Conservation (phyloP, 2,888 invertebrate genomes). For the Drosophila ustulata region DNA sequence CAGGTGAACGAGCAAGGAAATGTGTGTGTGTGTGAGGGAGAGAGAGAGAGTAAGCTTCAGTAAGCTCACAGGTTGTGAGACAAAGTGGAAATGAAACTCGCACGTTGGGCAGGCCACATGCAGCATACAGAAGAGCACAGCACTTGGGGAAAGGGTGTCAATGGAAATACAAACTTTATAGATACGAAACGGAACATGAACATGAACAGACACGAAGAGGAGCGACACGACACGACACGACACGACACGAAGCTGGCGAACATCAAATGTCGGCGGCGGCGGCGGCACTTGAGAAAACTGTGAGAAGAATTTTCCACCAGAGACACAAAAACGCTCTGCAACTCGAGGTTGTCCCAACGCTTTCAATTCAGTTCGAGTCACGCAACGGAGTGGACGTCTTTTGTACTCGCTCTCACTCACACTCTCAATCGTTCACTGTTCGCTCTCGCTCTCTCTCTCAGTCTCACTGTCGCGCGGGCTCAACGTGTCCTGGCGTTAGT, state of each 20-base stretch:
- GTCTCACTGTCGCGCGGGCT: constrained; percentile 3
- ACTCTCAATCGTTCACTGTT: constrained; percentile 3
- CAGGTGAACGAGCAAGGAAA: constrained; percentile 14
- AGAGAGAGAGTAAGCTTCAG: constrained; percentile 20
- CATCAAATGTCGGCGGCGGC: too few species aligned
- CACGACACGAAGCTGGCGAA: constrained; percentile 11
- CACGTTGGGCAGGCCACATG: constrained; percentile 27
- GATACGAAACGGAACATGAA: constrained; percentile 47
- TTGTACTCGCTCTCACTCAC: constrained; percentile 7
- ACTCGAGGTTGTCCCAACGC: constrained; percentile 44
- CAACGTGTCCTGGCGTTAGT: constrained; percentile 21
- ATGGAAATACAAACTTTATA: constrained; percentile 74
- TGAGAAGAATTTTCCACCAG: constrained; percentile 44
- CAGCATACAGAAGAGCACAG: neutral
- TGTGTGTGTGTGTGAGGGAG: neutral
- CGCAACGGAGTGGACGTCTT: constrained; percentile 73
- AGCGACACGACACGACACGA: constrained; percentile 3
- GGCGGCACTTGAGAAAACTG: constrained; percentile 48
- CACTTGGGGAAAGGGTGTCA: constrained; percentile 74
- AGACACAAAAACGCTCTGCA: constrained; percentile 18
- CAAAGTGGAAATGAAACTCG: constrained; percentile 47
- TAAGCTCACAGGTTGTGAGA: constrained; percentile 31
- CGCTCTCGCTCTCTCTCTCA: constrained; percentile 10
- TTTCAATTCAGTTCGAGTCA: constrained; percentile 83
- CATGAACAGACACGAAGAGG: constrained; percentile 35